phyloP scores from a whole-genome alignment of 2,113 vertebrate genomes.

The Antechinus stuartii region DNA sequence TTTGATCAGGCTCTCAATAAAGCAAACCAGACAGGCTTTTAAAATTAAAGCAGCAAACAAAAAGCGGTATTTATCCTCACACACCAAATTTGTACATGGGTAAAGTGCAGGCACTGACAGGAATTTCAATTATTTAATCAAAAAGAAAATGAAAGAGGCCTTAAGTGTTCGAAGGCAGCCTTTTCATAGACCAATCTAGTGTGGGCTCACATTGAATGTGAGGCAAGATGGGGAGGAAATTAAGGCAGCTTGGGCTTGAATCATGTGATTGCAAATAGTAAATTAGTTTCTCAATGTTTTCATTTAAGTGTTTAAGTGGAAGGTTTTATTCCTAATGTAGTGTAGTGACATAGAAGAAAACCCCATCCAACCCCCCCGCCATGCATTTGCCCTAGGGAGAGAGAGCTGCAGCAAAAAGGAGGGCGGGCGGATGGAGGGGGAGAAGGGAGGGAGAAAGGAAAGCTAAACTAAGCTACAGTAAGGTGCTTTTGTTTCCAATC shows the following conservation, averaged over 20 bases:
- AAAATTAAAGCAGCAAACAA: constrained; percentile 79
- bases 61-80: constrained; percentile 86
- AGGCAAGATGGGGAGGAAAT: constrained; percentile 97
- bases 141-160: constrained; percentile 99
- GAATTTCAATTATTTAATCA: constrained; percentile 99
- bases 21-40: constrained; percentile 89
- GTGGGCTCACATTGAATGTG: constrained; percentile 96
- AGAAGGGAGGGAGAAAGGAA: constrained; percentile 60
- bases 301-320: constrained; percentile 99
- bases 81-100: constrained; percentile 90
- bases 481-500: constrained; percentile 86
- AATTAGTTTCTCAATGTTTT: constrained; percentile 99
- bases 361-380: constrained; percentile 76
- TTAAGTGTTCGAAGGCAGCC: constrained; percentile 97
- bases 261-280: constrained; percentile 99
- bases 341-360: constrained; percentile 91
- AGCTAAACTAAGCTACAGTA: constrained; percentile 64
- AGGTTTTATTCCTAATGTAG: constrained; percentile 98
- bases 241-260: constrained; percentile 98
- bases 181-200: constrained; percentile 98
- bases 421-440: constrained; percentile 74
- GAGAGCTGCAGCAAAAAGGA: constrained; percentile 57
- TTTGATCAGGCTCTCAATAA: constrained; percentile 91
- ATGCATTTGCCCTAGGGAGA: constrained; percentile 78
- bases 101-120: constrained; percentile 99